phyloP scores from a whole-genome alignment of 2,113 vertebrate genomes.

The Albula goreensis region DNA sequence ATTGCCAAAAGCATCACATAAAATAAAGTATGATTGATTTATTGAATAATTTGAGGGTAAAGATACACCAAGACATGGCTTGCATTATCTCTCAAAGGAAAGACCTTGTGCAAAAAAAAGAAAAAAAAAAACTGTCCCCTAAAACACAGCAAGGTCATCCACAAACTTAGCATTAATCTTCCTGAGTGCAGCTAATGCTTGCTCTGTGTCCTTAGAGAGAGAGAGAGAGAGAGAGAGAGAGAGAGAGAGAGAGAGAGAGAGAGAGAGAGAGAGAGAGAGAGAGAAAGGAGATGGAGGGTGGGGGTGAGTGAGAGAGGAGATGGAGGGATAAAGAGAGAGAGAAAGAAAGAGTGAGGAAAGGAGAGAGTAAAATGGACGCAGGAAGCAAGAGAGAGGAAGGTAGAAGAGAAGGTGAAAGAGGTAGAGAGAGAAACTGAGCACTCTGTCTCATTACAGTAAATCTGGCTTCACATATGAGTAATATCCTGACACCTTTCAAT shows the following conservation, averaged over 20 bases:
- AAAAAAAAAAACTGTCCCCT: constrained; percentile 37
- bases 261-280: not conserved
- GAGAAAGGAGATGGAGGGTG: too few species aligned
- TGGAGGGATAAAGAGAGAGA: constrained; percentile 20
- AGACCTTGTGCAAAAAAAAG: constrained; percentile 34
- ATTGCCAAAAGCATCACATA: constrained; percentile 26
- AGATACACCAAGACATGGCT: constrained; percentile 25
- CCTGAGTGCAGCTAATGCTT: constrained; percentile 53
- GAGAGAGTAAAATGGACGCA: not conserved
- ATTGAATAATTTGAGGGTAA: constrained; percentile 16
- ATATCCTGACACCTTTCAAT: constrained; percentile 10
- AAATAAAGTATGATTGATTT: constrained; percentile 22
- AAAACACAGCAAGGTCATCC: constrained; percentile 47
- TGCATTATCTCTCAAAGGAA: constrained; percentile 33
- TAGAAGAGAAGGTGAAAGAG: not conserved
- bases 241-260: too few species aligned
- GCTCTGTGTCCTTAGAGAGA: constrained; percentile 41
- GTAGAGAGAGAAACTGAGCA: constrained; percentile 4
- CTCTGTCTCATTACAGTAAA: constrained; percentile 52
- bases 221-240: not conserved
- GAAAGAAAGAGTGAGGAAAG: too few species aligned
- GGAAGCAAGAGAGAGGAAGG: not conserved
- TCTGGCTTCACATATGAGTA: constrained; percentile 33
- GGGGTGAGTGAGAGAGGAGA: not conserved
- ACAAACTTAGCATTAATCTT: constrained; percentile 56